Base-by-base conservation (phyloP, 2,113 vertebrate species). In the Toxostoma redivivum region DNA sequence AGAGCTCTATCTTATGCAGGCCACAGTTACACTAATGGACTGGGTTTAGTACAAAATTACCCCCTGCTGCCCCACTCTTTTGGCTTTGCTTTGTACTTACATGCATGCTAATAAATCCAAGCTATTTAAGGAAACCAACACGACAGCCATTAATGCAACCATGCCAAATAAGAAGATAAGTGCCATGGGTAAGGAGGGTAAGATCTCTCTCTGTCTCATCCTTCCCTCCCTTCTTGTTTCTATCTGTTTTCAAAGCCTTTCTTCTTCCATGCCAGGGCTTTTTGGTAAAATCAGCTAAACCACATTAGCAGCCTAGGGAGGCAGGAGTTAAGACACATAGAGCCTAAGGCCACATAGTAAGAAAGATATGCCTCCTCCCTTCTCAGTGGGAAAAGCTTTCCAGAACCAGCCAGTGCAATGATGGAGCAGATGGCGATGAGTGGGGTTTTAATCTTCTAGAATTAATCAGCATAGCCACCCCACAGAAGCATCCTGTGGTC, bases 331-430 rank as follows among this genome's bases (percentile, higher is more conserved):
- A 97, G 96, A 97, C 94, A 93, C 64, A 54, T 21, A 70, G 72
- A 92, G 86, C 94, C 94, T 94, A 97, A 97, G 96, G 95, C 91
- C 94, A 97, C 92, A 80, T 62, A 25, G 51, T 90, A 86, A 92
- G 76, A 66, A 85, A 92, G 86, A 64, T 31, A 64, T n/a, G 35
- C 11, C 38, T 54, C 50, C 72, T 86, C 85, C 64, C 64, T 78
- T 74, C 1, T 1, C 71, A 88, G 65, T 0, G 0, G 56, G 22
- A 86, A 58, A 78, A 88, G 56, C 54, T 72, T 82, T 84, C 72
- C 2, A 11, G 92, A 93, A 61, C 61, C 70, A 92, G 92, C 67
- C 76, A 83, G 58, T 70, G 51, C 86, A 73, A n/a, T 3, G 25
- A 77, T 53, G 71, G 88, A 92, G 67, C 50, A 85, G 44, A 50